Percentiles rank a stretch among this genome's conserved stretches.
phyloP scores from a whole-genome alignment of 2,113 vertebrate genomes.

The Chaetorhynchus papuensis region DNA sequence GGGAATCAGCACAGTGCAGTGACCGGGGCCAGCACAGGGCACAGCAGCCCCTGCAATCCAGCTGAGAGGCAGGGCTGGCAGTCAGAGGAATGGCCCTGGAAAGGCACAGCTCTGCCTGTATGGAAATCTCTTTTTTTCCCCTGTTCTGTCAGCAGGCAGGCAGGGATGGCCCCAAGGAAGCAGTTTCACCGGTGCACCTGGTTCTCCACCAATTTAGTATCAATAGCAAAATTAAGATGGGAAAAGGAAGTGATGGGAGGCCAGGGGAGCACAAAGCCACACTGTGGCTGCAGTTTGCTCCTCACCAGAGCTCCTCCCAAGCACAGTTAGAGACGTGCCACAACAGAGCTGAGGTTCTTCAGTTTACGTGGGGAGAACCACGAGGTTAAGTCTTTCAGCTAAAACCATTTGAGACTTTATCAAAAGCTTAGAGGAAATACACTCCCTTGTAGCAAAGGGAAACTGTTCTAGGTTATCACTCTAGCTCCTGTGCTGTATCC shows the following conservation, averaged over 20 bases:
- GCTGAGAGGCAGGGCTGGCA: not conserved
- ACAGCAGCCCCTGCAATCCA: not conserved
- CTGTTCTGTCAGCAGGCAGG: not conserved
- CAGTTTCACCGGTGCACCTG: accelerated
- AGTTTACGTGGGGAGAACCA: not conserved
- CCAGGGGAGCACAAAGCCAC: not conserved
- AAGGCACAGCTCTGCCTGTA: not conserved
- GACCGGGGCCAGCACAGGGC: not conserved
- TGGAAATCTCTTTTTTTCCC: not conserved
- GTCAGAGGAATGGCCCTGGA: not conserved
- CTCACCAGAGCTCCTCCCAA: not conserved
- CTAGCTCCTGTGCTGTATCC: not conserved
- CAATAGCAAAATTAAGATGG: not conserved
- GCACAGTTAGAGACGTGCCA: not conserved
- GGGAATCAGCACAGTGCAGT: not conserved
- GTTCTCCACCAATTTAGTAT: not conserved
- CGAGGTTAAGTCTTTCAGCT: accelerated
- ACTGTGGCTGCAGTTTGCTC: not conserved
- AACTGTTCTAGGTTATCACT: not conserved
- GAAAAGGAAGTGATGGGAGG: not conserved
- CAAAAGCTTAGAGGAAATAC: not conserved
- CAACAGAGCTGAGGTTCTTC: not conserved
- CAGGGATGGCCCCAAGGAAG: not conserved
- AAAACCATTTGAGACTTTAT: not conserved
- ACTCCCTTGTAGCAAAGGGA: not conserved